Evolutionary conservation across 2,113 vertebrate genomes (phyloP), one percentile per base, ranked within the genome.

Genomic region (Puntigrus tetrazona): DNA sequence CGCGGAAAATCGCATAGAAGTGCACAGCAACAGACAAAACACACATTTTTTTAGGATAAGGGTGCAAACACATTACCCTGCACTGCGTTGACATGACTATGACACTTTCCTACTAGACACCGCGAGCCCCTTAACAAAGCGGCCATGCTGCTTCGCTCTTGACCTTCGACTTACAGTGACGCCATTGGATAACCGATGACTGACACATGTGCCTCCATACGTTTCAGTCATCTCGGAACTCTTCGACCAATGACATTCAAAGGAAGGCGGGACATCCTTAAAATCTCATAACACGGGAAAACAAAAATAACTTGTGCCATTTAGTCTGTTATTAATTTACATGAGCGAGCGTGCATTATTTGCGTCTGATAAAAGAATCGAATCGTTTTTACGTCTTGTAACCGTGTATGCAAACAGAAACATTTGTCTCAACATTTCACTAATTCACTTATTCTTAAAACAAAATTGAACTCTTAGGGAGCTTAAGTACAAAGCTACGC

Each of bases 71-170:
- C 50, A 89, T 94, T 94, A 95, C 95, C 94, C 34, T 89, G 50
- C 43, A 84, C 82, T 86, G 89, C 89, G 86, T 84, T 84, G 88
- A 90, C 94, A 95, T 94, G 89, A 63, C 89, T 92, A 67, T 65
- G 70, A 67, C 89, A 93, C 82, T 91, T 90, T 89, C 91, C 90
- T 59, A 91, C 86, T 29, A 94, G 77, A 80, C 78, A 93, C 80
- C 90, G 90, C 88, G 91, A 91, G 41, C 90, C 89, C 89, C 93
- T 92, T 34, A 95, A 77, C 81, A 94, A 84, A 72, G 93, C 94
- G 82, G 95, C 95, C 95, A 95, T 95, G 86, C 92, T 95, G 94
- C 88, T 91, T 90, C 89, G 76, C 87, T 89, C 84, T 85, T 91
- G 90, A 92, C 92, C 91, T 90, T 88, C 80, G 84, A 83, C 45